These are phyloP conservation scores for Morinoia aosen DNA, from an alignment of 2,888 invertebrate species.

Conservation along the genomic window DNA sequence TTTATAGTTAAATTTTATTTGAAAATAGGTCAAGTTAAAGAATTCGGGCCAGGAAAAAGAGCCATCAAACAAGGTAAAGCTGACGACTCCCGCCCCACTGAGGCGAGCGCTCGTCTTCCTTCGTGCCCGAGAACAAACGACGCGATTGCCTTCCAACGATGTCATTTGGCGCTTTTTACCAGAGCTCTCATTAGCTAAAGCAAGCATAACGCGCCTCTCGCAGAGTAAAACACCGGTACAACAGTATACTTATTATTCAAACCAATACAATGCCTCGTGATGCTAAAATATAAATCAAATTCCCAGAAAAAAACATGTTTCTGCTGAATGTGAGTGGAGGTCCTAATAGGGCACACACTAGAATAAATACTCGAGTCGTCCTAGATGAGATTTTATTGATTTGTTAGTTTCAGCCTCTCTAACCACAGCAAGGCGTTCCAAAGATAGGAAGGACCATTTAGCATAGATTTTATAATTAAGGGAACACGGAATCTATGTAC, in stretches of 20 bases:
- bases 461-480: too few species aligned
- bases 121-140: background rate
- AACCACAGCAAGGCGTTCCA: too few species aligned
- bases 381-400: background rate
- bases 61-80: background rate
- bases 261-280: too few species aligned
- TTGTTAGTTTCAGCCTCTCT: background rate
- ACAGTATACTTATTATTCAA: background rate
- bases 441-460: too few species aligned
- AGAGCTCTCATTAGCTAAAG: background rate
- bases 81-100: slow-evolving; percentile 35
- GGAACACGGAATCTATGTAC: too few species aligned
- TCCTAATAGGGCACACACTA: too few species aligned
- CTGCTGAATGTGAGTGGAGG: too few species aligned
- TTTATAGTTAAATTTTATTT: too few species aligned
- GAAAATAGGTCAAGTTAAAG: too few species aligned
- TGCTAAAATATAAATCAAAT: too few species aligned
- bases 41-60: background rate
- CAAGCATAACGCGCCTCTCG: background rate
- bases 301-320: too few species aligned
- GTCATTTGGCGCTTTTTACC: background rate
- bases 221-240: background rate
- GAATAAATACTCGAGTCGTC: background rate
- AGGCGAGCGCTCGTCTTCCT: background rate
- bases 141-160: slow-evolving; percentile 1